phyloP scores from a whole-genome alignment of 2,797 vertebrate genomes.

The Myiotriccus ornatus region DNA sequence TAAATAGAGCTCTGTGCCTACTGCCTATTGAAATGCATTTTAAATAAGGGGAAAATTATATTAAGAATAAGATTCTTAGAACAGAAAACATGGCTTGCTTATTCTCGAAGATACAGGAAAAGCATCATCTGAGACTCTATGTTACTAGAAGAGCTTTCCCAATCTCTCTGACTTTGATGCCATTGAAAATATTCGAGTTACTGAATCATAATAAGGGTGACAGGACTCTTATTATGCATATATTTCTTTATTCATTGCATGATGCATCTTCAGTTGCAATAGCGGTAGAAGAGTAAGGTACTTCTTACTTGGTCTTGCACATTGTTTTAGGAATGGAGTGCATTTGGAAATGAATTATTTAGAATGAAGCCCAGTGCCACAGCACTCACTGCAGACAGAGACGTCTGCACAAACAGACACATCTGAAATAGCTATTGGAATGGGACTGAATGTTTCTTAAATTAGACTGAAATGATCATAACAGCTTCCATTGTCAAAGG shows the following conservation, averaged over 20 bases:
- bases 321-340: not conserved
- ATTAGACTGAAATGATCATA: constrained; percentile 15
- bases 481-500: constrained; percentile 36
- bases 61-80: not conserved
- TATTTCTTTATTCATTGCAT: not conserved
- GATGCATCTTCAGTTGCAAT: not conserved
- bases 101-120: not conserved
- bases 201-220: not conserved
- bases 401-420: not conserved
- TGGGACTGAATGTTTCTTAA: constrained; percentile 21
- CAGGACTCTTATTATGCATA: not conserved
- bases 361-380: not conserved
- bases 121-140: not conserved
- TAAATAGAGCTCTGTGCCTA: not conserved
- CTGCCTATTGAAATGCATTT: not conserved
- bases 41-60: not conserved
- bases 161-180: not conserved
- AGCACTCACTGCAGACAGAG: not conserved
- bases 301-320: not conserved
- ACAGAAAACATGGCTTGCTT: not conserved
- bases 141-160: not conserved
- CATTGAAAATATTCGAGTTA: not conserved
- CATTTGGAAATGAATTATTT: not conserved
- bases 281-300: not conserved
- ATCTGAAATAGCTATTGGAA: constrained; percentile 6